These are phyloP conservation scores for Corapipo altera DNA, from an alignment of 2,113 vertebrate species.

Conservation along the genomic window DNA sequence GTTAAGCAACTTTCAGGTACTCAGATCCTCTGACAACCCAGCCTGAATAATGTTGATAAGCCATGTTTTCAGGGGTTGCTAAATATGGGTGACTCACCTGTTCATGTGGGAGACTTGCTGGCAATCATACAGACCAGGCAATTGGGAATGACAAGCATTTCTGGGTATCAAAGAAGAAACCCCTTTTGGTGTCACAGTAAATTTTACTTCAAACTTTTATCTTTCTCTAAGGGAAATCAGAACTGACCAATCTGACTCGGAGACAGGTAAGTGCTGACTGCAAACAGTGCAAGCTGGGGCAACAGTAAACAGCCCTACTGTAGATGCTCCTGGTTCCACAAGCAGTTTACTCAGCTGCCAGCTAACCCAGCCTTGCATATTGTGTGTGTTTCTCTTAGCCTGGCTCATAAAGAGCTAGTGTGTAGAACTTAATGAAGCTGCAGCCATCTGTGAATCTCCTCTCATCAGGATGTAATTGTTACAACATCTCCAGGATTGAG, in stretches of 20 bases:
- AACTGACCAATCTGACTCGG: neutral
- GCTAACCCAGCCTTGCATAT: neutral
- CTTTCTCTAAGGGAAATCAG: neutral
- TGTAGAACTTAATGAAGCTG: neutral
- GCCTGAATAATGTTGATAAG: neutral
- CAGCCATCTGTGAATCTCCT: neutral
- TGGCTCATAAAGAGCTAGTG: neutral
- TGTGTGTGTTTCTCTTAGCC: neutral
- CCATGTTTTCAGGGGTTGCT: neutral
- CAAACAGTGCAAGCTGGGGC: neutral
- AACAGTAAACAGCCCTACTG: neutral
- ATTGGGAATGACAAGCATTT: neutral
- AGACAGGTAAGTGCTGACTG: neutral
- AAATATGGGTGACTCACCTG: neutral
- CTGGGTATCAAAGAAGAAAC: neutral
- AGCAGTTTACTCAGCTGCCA: neutral
- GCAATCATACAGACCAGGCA: neutral
- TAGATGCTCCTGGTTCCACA: neutral
- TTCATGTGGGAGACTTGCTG: neutral
- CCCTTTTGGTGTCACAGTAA: neutral
- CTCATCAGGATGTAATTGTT: neutral
- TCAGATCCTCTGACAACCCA: neutral
- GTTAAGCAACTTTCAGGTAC: neutral
- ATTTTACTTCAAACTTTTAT: neutral
- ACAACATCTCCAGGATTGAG: neutral